Conservation (phyloP, 2,113 vertebrate genomes). For the Pedionomus torquatus region DNA sequence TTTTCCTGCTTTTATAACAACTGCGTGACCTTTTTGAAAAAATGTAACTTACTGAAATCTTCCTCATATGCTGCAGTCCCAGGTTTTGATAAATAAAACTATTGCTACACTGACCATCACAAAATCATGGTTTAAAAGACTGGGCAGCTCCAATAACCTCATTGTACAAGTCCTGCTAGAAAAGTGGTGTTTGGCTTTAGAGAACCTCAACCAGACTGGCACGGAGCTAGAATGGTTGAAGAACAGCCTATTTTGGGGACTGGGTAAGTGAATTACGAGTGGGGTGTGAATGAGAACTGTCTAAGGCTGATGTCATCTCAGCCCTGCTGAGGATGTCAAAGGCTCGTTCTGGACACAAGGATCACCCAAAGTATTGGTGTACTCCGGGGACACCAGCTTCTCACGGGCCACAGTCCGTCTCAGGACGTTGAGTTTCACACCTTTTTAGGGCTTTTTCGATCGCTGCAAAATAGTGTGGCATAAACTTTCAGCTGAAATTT, state of each 20-base stretch:
- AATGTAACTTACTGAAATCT: neutral
- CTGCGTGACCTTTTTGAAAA: neutral
- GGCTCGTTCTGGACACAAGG: neutral
- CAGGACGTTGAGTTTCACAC: neutral
- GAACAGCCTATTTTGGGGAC: neutral
- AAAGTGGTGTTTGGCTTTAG: neutral
- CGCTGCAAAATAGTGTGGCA: neutral
- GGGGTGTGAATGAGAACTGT: neutral
- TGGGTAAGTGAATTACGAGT: neutral
- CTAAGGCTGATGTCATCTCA: neutral
- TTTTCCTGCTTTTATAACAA: neutral
- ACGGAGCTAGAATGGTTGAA: neutral
- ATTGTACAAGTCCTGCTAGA: neutral
- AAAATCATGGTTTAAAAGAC: neutral
- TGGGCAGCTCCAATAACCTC: neutral
- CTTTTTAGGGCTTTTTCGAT: neutral
- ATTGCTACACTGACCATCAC: neutral
- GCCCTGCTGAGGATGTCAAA: neutral
- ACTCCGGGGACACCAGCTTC: neutral
- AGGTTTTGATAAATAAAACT: neutral
- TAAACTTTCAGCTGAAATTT: neutral
- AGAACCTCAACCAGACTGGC: neutral
- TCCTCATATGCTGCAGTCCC: neutral
- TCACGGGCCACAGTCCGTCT: neutral
- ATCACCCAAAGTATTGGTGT: neutral